Evolutionary conservation across 2,888 invertebrate genomes (phyloP), one percentile per base, ranked within the genome.

Genomic region (Tricholauxania praeusta): DNA sequence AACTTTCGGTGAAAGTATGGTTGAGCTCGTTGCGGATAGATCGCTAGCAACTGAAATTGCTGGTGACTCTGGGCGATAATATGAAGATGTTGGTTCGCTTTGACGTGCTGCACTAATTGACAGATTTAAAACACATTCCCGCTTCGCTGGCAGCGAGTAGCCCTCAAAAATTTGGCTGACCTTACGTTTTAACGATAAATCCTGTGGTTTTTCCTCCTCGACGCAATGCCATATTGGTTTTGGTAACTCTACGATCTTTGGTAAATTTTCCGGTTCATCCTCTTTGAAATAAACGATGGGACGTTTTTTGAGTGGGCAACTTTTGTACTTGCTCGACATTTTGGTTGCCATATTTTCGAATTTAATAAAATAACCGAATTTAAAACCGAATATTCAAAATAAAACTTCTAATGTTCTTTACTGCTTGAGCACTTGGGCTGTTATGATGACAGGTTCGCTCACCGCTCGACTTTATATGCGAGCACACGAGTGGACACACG

Each of bases 231-330:
- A 73, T 73, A 67, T 74, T 2, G 14, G 2, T 75, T 81, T 83
- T 75, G 81, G 81, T 76, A 82, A 49, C 15, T 79, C 79, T 78
- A 83, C 80, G 68, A 81, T 82, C 77, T 80, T 17, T 17, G 17
- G 39, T 47, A 22, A 7, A 12, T 14, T 49, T 12, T 22, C 49
- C 91, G 19, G 91, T 85, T 91, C 90, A 84, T 91, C 90, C 86
- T 92, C 89, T 85, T 91, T 90, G 87, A 92, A 89, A 80, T 92
- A 91, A 81, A 91, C 80, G 83, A 95, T 93, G 77, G 96, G 96
- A 88, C 96, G 92, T 90, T 96, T 96, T 89, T 96, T 96, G 80
- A 96, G 90, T 88, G 96, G 96, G 85, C 96, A 96, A 89, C 94
- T 93, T 85, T 95, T 94, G 88, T 96, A 96, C 88, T 76, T 77